Base-by-base conservation (phyloP, 2,888 invertebrate species). In the Dryobotodes eremita region DNA sequence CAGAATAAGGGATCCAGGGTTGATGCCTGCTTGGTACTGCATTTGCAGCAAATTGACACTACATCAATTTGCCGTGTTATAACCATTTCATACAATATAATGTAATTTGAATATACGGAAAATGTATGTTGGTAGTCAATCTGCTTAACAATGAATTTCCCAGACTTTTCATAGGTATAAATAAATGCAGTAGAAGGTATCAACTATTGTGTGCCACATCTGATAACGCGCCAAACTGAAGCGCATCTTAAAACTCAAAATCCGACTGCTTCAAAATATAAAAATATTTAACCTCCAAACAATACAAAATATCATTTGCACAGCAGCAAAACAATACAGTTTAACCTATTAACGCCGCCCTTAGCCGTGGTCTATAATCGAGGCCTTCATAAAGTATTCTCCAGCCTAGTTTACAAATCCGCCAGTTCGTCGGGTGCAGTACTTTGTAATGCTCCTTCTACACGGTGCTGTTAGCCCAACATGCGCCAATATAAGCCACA, bases 361-460 rank as follows among this genome's bases (percentile, higher is more conserved):
- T 50, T 42, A 62, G 26, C 23, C 61, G 26, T 46, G 46, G 53
- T 46, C 53, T 74, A 48, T 5, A 74, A 76, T 76, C 64, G 64
- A 74, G 74, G 17, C 31, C 15, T 48, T 48, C 20, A 74, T 76
- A 31, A 74, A 64, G 64, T 64, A 74, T 76, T 76, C 55, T 62
- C 31, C 6, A 13, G 4, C 1, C 7, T 11, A n/a, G 6, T 17
- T 42, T 17, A 46, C 15, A 64, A 48, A 1, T 6, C 13, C 5
- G 46, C 13, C 46, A 46, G 20, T 20, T 11, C 3, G n/a, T 55
- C 23, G 64, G 48, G n/a, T 74, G 76, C 76, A 75, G n/a, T 20
- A n/a, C 10, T 64, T 17, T 31, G 3, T 36, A 36, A 36, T 36
- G 31, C 31, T 36, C 31, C 31, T n/a, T n/a, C n/a, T 36, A 36